phyloP scores from a whole-genome alignment of 2,797 vertebrate genomes.

The Lycodopsis pacificus region DNA sequence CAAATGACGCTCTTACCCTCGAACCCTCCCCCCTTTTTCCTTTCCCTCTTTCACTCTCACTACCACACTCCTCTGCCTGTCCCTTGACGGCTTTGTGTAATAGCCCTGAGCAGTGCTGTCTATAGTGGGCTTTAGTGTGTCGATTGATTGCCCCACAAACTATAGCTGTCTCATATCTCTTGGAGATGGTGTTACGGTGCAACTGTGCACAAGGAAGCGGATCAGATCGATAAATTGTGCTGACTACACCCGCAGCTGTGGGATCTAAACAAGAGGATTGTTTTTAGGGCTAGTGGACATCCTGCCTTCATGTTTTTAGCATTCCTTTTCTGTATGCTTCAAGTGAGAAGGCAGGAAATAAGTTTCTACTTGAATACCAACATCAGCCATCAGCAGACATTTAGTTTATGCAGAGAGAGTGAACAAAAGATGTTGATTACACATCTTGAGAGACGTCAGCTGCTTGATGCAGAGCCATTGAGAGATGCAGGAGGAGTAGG shows the following conservation, averaged over 20 bases:
- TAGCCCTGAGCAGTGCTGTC: constrained; percentile 54
- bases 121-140: constrained; percentile 55
- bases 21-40: constrained; percentile 25
- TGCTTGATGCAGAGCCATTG: constrained; percentile 47
- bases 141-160: constrained; percentile 61
- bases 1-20: constrained; percentile 39
- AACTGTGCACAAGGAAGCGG: constrained; percentile 45
- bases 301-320: constrained; percentile 1
- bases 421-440: constrained; percentile 45
- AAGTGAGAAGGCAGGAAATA: constrained; percentile 16
- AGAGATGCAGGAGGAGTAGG: constrained; percentile 33
- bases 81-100: constrained; percentile 64
- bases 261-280: constrained; percentile 10
- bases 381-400: constrained; percentile 8
- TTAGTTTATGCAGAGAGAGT: constrained; percentile 38
- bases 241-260: constrained; percentile 41
- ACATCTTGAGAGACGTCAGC: constrained; percentile 29
- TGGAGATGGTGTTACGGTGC: constrained; percentile 31
- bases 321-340: constrained; percentile 13
- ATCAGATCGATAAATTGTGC: constrained; percentile 41
- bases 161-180: constrained; percentile 54
- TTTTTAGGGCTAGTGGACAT: constrained; percentile 15
- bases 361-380: constrained; percentile 1
- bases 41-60: constrained; percentile 37
- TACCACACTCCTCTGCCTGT: constrained; percentile 58